A percentile compares a stretch with the other conserved stretches of the same genome.
phyloP scores from a whole-genome alignment of 2,888 invertebrate genomes.

The Drosophila formosana region DNA sequence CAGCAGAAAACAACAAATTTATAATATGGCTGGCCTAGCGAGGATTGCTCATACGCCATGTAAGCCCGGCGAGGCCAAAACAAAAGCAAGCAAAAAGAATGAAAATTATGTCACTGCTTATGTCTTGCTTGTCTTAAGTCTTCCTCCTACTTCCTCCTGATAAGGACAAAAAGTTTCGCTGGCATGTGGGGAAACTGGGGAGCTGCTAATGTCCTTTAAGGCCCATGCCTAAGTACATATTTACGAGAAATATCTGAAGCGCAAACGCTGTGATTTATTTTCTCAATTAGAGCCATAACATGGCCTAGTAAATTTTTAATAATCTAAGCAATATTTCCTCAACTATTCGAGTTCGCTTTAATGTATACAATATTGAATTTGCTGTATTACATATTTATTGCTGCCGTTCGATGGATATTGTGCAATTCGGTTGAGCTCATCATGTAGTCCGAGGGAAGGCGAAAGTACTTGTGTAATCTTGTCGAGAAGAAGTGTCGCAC shows the following conservation, averaged over 20 bases:
- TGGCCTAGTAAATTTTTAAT: neutral
- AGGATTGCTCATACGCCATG: slow-evolving; percentile 53
- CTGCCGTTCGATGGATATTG: neutral
- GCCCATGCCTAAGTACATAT: slow-evolving; percentile 13
- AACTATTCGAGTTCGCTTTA: neutral
- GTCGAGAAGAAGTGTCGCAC: slow-evolving; percentile 14
- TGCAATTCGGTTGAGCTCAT: slow-evolving; percentile 8
- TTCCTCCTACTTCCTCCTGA: slow-evolving; percentile 23
- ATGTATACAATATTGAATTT: neutral
- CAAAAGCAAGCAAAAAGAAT: slow-evolving; percentile 19
- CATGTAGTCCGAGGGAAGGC: neutral
- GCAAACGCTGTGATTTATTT: slow-evolving; percentile 13
- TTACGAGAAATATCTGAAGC: slow-evolving; percentile 3
- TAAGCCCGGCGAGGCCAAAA: slow-evolving; percentile 35
- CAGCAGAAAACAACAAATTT: slow-evolving; percentile 63
- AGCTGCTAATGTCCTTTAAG: slow-evolving; percentile 30
- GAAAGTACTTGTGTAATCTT: slow-evolving; percentile 4
- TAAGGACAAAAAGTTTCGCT: slow-evolving; percentile 36
- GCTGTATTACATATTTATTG: slow-evolving; percentile 14
- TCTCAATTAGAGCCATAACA: slow-evolving; percentile 1
- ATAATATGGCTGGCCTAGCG: slow-evolving; percentile 52
- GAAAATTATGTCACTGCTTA: slow-evolving; percentile 68
- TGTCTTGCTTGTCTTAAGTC: slow-evolving; percentile 6
- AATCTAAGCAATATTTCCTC: slow-evolving; percentile 4
- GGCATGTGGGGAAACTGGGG: slow-evolving; percentile 12